Conservation (phyloP, 1,140 invertebrate genomes). For the Ips nitidus region DNA sequence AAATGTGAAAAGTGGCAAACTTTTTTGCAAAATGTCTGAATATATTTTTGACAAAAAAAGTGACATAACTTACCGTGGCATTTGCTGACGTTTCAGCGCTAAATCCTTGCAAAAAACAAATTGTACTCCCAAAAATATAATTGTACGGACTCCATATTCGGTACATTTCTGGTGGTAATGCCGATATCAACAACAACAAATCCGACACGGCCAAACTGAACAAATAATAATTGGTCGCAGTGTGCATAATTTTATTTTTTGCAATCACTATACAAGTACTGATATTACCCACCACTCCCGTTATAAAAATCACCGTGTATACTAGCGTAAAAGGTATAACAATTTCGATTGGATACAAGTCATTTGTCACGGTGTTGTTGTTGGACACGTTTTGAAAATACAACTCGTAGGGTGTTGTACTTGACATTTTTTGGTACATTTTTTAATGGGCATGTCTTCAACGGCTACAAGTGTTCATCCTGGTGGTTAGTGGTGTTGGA, state of each 20-base stretch:
- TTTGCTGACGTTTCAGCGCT: slow-evolving; percentile 75
- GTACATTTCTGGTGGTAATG: slow-evolving; percentile 77
- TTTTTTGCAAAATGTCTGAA: no score
- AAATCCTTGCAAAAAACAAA: slow-evolving; percentile 72
- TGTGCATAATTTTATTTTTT: slow-evolving; percentile 80
- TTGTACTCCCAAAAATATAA: slow-evolving; percentile 71
- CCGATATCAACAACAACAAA: slow-evolving; percentile 74
- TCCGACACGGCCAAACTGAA: slow-evolving; percentile 89
- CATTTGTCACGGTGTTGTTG: not conserved
- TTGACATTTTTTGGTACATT: no score
- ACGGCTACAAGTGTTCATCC: no score
- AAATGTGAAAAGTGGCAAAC: no score
- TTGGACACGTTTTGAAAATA: not conserved
- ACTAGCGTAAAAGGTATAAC: slow-evolving; percentile 67
- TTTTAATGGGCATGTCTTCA: no score
- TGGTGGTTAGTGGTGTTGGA: no score
- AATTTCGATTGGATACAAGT: slow-evolving; percentile 39
- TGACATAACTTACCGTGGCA: slow-evolving; percentile 55
- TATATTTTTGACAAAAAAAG: no score
- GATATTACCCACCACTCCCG: slow-evolving; percentile 82
- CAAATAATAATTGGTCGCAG: slow-evolving; percentile 82
- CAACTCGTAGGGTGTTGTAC: not conserved
- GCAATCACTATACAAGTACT: slow-evolving; percentile 85
- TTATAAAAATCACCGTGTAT: slow-evolving; percentile 75
- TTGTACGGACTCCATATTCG: slow-evolving; percentile 72